Evolutionary conservation across 2,888 invertebrate species (phyloP).

Genomic region (Sphinx pinastri): DNA sequence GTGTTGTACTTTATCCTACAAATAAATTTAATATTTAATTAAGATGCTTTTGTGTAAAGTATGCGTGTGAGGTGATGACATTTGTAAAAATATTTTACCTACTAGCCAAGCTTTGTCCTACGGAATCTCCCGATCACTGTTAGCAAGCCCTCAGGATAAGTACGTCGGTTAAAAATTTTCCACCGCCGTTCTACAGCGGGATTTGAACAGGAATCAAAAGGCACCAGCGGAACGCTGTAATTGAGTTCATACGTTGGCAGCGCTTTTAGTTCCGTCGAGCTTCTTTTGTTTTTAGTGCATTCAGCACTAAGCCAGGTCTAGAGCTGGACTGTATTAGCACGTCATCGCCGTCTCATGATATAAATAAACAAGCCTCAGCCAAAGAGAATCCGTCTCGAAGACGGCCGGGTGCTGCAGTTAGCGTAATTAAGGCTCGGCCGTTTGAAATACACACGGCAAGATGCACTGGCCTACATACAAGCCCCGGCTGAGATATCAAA

Average conservation of each 20-base stretch:
- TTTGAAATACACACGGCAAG: conserved; percentile 61
- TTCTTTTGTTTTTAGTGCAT: background rate
- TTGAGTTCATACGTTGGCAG: background rate
- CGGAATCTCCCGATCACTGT: background rate
- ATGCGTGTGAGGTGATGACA: too few relatives aligned
- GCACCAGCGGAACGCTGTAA: background rate
- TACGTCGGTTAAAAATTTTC: background rate
- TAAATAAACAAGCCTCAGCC: background rate
- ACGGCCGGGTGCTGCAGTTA: conserved; percentile 11
- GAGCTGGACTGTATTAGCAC: background rate
- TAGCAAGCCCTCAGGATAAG: background rate
- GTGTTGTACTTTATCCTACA: too few relatives aligned
- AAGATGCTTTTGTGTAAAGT: too few relatives aligned
- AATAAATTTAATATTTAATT: too few relatives aligned
- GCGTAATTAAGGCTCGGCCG: conserved; percentile 67
- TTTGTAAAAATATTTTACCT: too few relatives aligned
- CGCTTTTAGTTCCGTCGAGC: background rate
- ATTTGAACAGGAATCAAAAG: background rate
- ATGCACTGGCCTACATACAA: conserved; percentile 65
- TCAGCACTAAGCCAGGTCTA: background rate
- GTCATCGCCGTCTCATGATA: background rate
- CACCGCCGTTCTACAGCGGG: background rate
- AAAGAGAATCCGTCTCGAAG: conserved; percentile 8
- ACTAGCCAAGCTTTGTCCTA: too few relatives aligned
- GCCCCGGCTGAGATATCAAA: conserved; percentile 69